Conservation (phyloP, 2,797 vertebrate species). For the Pelochelys cantorii region DNA sequence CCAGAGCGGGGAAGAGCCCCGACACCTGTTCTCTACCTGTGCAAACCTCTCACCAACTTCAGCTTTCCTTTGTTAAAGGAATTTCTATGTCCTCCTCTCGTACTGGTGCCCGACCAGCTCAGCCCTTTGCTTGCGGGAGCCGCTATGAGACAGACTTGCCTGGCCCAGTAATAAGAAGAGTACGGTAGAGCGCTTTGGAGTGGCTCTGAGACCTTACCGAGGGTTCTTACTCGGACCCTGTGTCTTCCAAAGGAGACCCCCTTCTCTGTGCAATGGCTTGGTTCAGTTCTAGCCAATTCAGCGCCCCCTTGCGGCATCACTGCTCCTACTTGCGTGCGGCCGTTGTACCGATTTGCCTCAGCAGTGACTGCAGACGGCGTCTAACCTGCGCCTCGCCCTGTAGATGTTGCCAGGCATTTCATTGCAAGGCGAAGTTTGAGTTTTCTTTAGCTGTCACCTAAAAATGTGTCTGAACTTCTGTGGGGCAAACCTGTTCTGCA, state of each 20-base stretch:
- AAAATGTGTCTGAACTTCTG: neutral
- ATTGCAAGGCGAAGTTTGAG: conserved; percentile 27
- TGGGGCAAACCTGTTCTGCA: neutral
- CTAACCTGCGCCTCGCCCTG: neutral
- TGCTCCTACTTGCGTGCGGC: neutral
- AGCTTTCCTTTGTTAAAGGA: no score
- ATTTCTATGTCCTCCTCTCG: no score
- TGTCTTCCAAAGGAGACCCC: conserved; percentile 41
- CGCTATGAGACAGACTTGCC: conserved; percentile 3
- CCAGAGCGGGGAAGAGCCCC: no score
- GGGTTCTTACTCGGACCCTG: neutral
- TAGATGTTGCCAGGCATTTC: neutral
- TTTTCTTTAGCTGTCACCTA: neutral
- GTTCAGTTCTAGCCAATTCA: conserved; percentile 22
- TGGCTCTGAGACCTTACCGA: conserved; percentile 48
- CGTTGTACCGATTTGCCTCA: neutral
- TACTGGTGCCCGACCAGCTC: no score
- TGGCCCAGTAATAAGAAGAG: neutral
- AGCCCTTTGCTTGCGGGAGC: no score
- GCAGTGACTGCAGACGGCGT: neutral
- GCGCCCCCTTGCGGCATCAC: neutral
- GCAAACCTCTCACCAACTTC: no score
- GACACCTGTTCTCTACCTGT: no score
- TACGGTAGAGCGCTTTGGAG: fast-evolving
- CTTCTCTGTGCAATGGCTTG: conserved; percentile 6